Conservation (phyloP, 2,888 invertebrate species). For the Pandemis cinnamomeana region DNA sequence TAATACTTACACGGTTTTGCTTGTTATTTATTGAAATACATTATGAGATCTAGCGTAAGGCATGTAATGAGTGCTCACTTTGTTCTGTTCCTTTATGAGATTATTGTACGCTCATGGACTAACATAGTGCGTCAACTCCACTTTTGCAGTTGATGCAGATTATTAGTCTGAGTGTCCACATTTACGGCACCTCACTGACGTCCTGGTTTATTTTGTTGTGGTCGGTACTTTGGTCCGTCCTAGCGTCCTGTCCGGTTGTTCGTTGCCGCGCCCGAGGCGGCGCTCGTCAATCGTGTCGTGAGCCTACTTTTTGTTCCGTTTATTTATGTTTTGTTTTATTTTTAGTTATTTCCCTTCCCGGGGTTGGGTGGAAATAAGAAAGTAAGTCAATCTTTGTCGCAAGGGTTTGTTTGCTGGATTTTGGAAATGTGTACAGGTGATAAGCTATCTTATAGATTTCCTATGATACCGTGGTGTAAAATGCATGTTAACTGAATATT, state of each 20-base stretch:
- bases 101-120: constrained; percentile 6
- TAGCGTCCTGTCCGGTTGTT: neutral
- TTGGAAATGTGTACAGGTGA: constrained; percentile 49
- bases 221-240: neutral
- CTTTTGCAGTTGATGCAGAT: neutral
- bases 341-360: constrained; percentile 79
- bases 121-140: neutral
- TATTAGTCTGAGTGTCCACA: neutral
- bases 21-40: constrained; percentile 60
- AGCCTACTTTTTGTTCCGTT: constrained; percentile 54
- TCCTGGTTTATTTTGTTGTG: constrained; percentile 2
- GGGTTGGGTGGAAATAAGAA: constrained; percentile 76
- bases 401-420: constrained; percentile 72
- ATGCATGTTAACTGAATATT: constrained; percentile 19
- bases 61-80: constrained; percentile 57
- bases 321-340: constrained; percentile 65
- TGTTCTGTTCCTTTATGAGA: constrained; percentile 24
- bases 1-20: neutral
- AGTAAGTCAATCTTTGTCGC: constrained; percentile 74
- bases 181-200: neutral
- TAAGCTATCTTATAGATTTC: constrained; percentile 28
- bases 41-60: constrained; percentile 57
- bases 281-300: neutral
- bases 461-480: constrained; percentile 3
- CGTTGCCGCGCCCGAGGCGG: neutral